Evolutionary conservation across 2,888 invertebrate species (phyloP), one percentile per base, ranked within the genome.

Genomic region (Chrysopilus asiliformis): DNA sequence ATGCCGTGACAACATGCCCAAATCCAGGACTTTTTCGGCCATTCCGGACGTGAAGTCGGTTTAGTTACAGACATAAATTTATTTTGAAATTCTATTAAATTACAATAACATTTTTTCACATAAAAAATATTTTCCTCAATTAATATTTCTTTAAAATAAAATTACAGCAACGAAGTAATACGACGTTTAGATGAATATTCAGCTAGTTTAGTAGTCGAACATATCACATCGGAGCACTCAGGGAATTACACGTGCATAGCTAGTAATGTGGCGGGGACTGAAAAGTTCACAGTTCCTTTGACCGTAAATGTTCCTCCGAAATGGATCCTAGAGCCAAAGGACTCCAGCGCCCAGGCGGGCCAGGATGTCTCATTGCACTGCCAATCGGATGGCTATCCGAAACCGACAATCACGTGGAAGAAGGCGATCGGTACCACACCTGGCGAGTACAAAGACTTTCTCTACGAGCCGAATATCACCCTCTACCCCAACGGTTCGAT

Each of bases 241-340:
- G 89, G 91, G 53, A 89, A 86, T 64, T 87, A 87, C 57, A 86
- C 87, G n/a, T 90, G 90, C 61, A 78, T 84, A 36, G 86, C 86
- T n/a, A 56, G 58, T 46, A 90, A 90, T 64, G 74, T 85, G 16
- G 89, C 89, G 10, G 87, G 84, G 9, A 71, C 74, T 4, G 83
- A 83, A 52, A 68, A 74, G 43, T 81, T 79, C 52, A 77, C 80
- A 7, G 80, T 85, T 38, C 81, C 82, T 17, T 68, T 85, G 4
- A 83, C 83, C 12, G 85, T 85, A 12, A 84, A 85, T 62, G 84
- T 90, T 45, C 90, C 91, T 28, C 89, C 90, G 15, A 78, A 85
- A 54, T 87, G 89, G 83, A 75, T 87, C 13, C 67, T 85, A 48
- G 89, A 90, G 55, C 89, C 87, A 1, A 70, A 73, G 43, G 85